These are phyloP conservation scores for Dufourea novaeangliae DNA, from an alignment of 1,140 invertebrate genomes.

Conservation along the genomic window DNA sequence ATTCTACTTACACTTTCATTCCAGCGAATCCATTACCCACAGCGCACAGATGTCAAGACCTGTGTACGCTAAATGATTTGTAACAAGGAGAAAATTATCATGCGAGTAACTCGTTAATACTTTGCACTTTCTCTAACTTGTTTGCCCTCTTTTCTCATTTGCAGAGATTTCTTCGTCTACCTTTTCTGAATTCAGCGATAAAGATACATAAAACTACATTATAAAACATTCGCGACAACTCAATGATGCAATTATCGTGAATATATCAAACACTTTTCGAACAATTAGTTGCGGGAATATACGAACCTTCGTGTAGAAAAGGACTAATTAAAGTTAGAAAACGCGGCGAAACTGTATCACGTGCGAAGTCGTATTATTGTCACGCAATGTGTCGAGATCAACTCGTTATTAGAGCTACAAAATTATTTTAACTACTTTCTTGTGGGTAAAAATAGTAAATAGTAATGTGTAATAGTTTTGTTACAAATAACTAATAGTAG, in stretches of 20 bases:
- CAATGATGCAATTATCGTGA: background rate
- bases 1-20: slow-evolving; percentile 1
- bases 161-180: background rate
- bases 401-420: slow-evolving; percentile 14
- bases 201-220: background rate
- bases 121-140: slow-evolving; percentile 15
- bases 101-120: slow-evolving; percentile 21
- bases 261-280: background rate
- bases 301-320: background rate
- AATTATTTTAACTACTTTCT: too few species aligned
- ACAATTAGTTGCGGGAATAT: background rate
- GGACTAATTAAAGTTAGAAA: slow-evolving; percentile 26
- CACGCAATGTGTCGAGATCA: background rate
- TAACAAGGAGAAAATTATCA: slow-evolving; percentile 20
- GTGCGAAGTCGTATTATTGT: background rate
- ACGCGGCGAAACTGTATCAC: slow-evolving; percentile 6
- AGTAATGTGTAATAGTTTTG: too few species aligned
- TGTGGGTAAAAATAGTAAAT: too few species aligned
- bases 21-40: background rate
- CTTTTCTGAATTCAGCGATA: background rate
- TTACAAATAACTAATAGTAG: too few species aligned
- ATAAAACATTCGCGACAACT: background rate
- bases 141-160: background rate
- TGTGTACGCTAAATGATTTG: slow-evolving; percentile 13
- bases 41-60: background rate